Base-by-base conservation (phyloP, 2,888 invertebrate genomes). In the Microctonus brassicae region DNA sequence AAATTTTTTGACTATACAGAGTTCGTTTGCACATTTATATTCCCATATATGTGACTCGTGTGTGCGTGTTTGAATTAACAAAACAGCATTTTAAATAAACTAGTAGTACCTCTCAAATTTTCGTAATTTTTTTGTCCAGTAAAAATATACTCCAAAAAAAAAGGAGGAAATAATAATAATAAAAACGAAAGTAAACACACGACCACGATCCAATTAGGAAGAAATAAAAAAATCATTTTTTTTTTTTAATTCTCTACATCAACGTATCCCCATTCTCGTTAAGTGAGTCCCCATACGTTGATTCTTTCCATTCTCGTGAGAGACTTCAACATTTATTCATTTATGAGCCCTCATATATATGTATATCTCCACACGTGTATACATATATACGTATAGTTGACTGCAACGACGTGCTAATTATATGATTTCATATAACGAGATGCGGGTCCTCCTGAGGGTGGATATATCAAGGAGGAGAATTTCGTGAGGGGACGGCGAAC, bases 351-450 rank as follows among this genome's bases (percentile, higher is more conserved):
- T 36, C 42, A 53, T 52, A 70, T 72, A 53, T 60, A 69, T 53
- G 67, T 65, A 71, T 72, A 72, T 76, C 66, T 67, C 33, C 62
- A 29, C 29, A 60, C 75, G 73, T 73, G n/a, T n/a, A 39, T 39
- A 13, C n/a, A 47, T 47, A 47, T 7, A 17, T 47, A 9, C 17
- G 9, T n/a, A 47, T n/a, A 75, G 39, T 33, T 73, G 77, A 81
- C 82, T 79, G 80, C 81, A 82, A 84, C 82, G 81, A 83, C 83
- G 84, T 85, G 85, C 84, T 84, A 85, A 86, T 86, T 85, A 85
- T 83, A 84, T 82, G 83, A 84, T 82, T 84, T 81, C 77, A 81
- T 81, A 83, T 84, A 85, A 85, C 84, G 81, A 84, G 84, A 85
- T 85, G 82, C 83, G 84, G 85, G 84, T 83, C 80, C 78, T 75